Percentiles rank a stretch among this genome's conserved stretches.
Conservation (phyloP, 2,113 vertebrate species). For the Macaca nemestrina region DNA sequence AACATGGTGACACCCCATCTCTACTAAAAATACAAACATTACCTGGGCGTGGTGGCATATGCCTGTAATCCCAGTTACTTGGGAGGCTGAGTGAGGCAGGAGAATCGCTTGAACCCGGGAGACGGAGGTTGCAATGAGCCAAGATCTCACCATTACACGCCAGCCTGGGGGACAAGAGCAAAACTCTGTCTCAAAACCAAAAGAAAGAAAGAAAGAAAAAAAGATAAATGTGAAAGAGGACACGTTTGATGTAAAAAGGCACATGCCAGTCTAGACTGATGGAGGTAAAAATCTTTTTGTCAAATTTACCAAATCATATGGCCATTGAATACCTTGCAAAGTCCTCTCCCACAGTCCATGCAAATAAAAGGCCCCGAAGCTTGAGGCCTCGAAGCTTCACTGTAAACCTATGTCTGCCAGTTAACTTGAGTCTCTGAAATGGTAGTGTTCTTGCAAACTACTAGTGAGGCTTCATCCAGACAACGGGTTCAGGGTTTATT, state of each 20-base stretch:
- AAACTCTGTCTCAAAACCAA: too few relatives aligned
- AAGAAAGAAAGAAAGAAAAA: too few relatives aligned
- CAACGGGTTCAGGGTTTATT: not conserved
- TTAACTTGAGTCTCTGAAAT: not conserved
- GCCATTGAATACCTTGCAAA: not conserved
- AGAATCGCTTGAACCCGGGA: too few relatives aligned
- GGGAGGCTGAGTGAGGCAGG: too few relatives aligned
- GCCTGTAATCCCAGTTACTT: too few relatives aligned
- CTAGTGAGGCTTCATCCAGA: conserved; percentile 5
- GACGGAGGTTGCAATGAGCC: too few relatives aligned
- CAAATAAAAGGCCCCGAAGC: not conserved
- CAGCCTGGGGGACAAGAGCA: too few relatives aligned
- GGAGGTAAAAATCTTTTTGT: not conserved
- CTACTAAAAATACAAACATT: too few relatives aligned
- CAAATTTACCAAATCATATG: not conserved
- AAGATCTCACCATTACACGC: too few relatives aligned
- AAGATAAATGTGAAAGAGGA: not conserved
- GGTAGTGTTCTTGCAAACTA: not conserved
- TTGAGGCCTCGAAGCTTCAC: not conserved
- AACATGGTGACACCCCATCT: too few relatives aligned
- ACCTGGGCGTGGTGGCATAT: too few relatives aligned
- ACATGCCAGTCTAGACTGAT: not conserved
- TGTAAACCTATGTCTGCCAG: not conserved
- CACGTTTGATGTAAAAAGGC: not conserved
- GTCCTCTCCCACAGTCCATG: not conserved